Percentiles rank a stretch among this genome's conserved stretches.
Evolutionary conservation across 2,888 invertebrate genomes (phyloP).

Genomic region (Mimachlamys varia): DNA sequence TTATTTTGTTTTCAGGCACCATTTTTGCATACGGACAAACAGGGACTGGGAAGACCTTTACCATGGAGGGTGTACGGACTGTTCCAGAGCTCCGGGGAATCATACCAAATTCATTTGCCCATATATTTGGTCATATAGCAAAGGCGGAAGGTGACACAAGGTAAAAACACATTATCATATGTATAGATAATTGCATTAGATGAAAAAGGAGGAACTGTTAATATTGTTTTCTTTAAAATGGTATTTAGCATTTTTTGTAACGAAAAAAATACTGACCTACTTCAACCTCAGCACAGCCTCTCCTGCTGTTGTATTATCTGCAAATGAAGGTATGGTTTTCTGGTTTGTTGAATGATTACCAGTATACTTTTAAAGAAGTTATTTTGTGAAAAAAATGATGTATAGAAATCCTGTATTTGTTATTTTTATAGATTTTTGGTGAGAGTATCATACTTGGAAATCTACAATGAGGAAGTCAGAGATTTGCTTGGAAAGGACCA

Average conservation of each 20-base stretch:
- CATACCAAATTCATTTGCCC: conserved; percentile 99
- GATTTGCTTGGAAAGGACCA: conserved; percentile 96
- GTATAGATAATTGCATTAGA: neutral
- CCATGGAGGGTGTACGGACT: conserved; percentile 96
- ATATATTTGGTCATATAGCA: conserved; percentile 98
- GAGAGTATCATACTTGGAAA: conserved; percentile 98
- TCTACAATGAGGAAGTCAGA: conserved; percentile 99
- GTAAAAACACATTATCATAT: conserved; percentile 82
- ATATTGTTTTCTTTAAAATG: too few species aligned
- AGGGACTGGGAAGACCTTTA: conserved; percentile 99
- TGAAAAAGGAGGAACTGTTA: too few species aligned
- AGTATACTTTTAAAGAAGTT: too few species aligned
- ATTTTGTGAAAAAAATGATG: too few species aligned
- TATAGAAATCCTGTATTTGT: neutral
- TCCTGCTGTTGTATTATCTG: too few species aligned
- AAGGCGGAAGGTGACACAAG: conserved; percentile 95
- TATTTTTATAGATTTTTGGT: conserved; percentile 91
- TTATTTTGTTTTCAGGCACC: conserved; percentile 81
- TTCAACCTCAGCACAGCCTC: too few species aligned
- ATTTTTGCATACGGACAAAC: conserved; percentile 86
- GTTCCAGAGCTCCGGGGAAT: conserved; percentile 96
- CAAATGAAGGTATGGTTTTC: too few species aligned
- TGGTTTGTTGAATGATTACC: too few species aligned
- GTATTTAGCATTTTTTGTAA: too few species aligned
- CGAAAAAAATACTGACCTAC: too few species aligned